These are phyloP conservation scores for Stegana nigrithorax DNA, from an alignment of 2,888 invertebrate genomes.

Conservation along the genomic window DNA sequence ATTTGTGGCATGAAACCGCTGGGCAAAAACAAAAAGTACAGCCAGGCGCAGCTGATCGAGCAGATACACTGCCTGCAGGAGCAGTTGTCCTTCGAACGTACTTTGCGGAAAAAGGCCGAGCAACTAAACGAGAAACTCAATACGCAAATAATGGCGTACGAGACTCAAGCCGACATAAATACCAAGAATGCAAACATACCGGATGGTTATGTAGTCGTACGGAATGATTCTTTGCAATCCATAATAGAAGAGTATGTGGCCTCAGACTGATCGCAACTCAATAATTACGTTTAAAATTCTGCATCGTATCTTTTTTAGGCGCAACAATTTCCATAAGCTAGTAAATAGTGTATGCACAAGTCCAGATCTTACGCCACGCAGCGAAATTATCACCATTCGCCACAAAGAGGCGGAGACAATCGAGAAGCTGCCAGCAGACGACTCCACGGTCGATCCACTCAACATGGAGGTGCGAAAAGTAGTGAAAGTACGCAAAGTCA, in stretches of 20 bases:
- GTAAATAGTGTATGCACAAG: slow-evolving; percentile 45
- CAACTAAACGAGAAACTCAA: slow-evolving; percentile 74
- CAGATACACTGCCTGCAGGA: slow-evolving; percentile 70
- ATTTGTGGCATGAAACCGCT: slow-evolving; percentile 43
- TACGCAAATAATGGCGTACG: slow-evolving; percentile 71
- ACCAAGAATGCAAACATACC: slow-evolving; percentile 38
- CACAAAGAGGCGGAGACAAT: slow-evolving; percentile 26
- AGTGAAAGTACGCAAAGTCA: slow-evolving; percentile 62
- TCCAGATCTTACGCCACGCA: slow-evolving; percentile 44
- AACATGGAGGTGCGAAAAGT: slow-evolving; percentile 40
- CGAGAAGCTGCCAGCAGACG: not conserved
- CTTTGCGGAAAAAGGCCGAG: slow-evolving; percentile 74
- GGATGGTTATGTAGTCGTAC: slow-evolving; percentile 55
- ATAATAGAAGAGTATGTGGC: slow-evolving; percentile 55
- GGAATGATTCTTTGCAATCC: slow-evolving; percentile 53
- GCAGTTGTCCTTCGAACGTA: slow-evolving; percentile 74
- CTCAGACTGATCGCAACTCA: not conserved
- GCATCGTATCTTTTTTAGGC: slow-evolving; percentile 1
- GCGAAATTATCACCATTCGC: slow-evolving; percentile 41
- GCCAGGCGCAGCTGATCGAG: slow-evolving; percentile 50
- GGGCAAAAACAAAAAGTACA: slow-evolving; percentile 52
- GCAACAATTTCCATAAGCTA: slow-evolving; percentile 42
- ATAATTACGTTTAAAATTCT: not conserved
- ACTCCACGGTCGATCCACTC: not conserved
- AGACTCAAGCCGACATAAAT: slow-evolving; percentile 38